Evolutionary conservation across 2,888 invertebrate species (phyloP), one percentile per base, ranked within the genome.

Genomic region (Mycalesis mineus): DNA sequence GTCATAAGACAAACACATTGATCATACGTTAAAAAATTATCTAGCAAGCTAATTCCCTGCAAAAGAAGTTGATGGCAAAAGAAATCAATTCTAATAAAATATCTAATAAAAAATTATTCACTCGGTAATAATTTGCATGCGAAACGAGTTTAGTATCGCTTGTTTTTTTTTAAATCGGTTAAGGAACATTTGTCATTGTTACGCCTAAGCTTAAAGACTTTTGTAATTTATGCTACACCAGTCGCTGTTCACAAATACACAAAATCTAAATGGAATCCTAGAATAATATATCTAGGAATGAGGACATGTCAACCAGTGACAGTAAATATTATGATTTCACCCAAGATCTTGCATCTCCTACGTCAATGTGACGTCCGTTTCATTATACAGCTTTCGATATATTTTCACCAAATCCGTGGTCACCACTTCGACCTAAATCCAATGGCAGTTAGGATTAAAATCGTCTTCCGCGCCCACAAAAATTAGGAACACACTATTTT

Each of bases 291-390:
- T 80, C 78, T 75, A 71, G 73, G 78, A 82, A 80, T 74, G 77
- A 78, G 81, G 77, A 69, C 82, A 74, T 72, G 76, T 78, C 77
- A 69, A 66, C 72, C 67, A 72, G 77, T 85, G 83, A 84, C 84
- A 81, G 80, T 80, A 82, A 83, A 85, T 86, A 84, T 85, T 83
- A 84, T 82, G 82, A 87, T 85, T 86, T 81, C 81, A 82, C 74
- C 78, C 75, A 71, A 83, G 82, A 85, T 84, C 78, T 81, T 84
- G 84, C 84, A 84, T 80, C 82, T 77, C 78, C 82, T 84, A 80
- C 88, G 88, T 88, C 87, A 88, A 84, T 86, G 79, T 87, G 88
- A 88, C 88, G 88, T 87, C 80, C 75, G 83, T 82, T 84, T 87
- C 82, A 85, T 86, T 83, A 85, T 78, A 75, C 74, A 72, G 74